phyloP scores from a whole-genome alignment of 2,113 vertebrate species.

The Elanus axillaris region DNA sequence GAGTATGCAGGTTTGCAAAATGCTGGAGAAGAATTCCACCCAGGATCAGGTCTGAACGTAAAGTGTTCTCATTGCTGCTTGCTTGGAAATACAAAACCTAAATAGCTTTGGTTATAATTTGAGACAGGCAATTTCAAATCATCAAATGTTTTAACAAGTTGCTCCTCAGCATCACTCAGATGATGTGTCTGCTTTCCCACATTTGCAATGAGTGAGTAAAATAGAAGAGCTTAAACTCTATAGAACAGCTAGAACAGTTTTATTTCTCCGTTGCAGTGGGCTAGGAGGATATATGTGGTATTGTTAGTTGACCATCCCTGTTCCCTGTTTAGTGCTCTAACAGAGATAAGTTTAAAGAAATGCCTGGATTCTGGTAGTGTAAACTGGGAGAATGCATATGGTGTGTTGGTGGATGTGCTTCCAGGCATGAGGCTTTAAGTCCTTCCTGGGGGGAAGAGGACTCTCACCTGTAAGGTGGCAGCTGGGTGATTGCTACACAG shows the following conservation, averaged over 20 bases:
- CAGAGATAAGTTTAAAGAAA: background rate
- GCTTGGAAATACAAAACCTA: background rate
- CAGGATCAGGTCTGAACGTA: background rate
- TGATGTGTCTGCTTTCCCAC: accelerated
- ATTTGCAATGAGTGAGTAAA: background rate
- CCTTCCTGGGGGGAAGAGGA: background rate
- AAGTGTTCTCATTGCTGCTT: background rate
- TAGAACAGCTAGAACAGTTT: background rate
- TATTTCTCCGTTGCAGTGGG: background rate
- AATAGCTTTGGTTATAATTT: background rate
- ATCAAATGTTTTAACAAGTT: background rate
- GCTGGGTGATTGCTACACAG: background rate
- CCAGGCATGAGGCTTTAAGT: background rate
- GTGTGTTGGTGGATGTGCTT: accelerated
- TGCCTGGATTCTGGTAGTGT: background rate
- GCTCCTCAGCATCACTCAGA: background rate
- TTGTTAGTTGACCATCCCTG: background rate
- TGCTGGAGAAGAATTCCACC: background rate
- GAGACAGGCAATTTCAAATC: background rate
- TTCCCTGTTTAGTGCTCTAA: background rate
- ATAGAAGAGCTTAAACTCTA: background rate
- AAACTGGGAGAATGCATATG: background rate
- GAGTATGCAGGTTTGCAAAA: background rate
- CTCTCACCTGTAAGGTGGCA: background rate
- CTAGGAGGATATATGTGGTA: background rate